phyloP scores from a whole-genome alignment of 2,888 invertebrate species.

The Lamproptera curius region DNA sequence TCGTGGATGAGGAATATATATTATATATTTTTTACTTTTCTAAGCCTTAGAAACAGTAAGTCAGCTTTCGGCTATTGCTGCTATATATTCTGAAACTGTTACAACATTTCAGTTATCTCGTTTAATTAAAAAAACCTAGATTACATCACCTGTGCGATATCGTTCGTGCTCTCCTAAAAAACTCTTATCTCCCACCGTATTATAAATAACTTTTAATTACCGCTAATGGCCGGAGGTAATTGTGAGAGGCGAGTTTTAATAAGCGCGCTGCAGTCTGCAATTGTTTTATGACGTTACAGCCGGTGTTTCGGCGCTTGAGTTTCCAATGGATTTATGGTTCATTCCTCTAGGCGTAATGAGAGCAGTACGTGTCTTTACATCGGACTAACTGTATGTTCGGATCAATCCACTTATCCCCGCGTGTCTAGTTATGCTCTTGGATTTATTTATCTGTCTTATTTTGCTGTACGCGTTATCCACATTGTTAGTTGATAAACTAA shows the following conservation, averaged over 20 bases:
- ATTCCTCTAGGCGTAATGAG: conserved; percentile 44
- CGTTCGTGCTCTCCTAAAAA: too few relatives aligned
- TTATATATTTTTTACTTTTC: too few relatives aligned
- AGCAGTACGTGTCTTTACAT: conserved; percentile 39
- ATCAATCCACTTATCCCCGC: conserved; percentile 20
- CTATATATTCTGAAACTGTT: too few relatives aligned
- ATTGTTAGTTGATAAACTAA: too few relatives aligned
- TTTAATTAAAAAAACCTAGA: too few relatives aligned
- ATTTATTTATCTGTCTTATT: too few relatives aligned
- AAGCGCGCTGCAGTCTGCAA: conserved; percentile 19
- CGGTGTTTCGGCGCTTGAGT: conserved; percentile 11
- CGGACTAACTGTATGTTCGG: conserved; percentile 25
- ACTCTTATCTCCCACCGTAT: conserved; percentile 16
- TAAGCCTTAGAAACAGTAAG: too few relatives aligned
- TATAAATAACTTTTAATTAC: conserved; percentile 26
- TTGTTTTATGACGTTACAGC: conserved; percentile 22
- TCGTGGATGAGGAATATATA: too few relatives aligned
- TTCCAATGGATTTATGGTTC: conserved; percentile 38
- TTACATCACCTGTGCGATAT: too few relatives aligned
- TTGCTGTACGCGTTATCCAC: too few relatives aligned
- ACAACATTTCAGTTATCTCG: too few relatives aligned
- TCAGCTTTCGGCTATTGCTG: too few relatives aligned
- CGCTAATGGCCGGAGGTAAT: conserved; percentile 26
- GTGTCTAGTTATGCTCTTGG: conserved; percentile 18
- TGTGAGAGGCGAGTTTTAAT: conserved; percentile 23